Conservation (phyloP, 2,888 invertebrate genomes). For the Rhagonycha lutea region DNA sequence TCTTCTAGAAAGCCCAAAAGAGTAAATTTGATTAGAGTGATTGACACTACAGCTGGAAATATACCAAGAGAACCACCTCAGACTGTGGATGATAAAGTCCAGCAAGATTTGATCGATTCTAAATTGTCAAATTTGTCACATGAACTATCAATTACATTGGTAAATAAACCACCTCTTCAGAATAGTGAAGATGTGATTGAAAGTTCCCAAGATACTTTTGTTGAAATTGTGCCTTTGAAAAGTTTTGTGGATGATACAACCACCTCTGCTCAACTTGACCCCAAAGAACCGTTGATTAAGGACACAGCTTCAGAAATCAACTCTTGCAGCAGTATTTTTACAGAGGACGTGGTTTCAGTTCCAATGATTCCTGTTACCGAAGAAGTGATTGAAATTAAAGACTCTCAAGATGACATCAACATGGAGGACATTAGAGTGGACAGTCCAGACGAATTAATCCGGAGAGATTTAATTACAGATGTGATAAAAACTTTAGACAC, state of each 20-base stretch:
- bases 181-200: constrained; percentile 28
- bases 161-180: neutral
- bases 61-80: neutral
- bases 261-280: neutral
- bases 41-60: neutral
- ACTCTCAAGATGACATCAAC: constrained; percentile 15
- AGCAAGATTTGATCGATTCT: neutral
- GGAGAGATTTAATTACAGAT: constrained; percentile 30
- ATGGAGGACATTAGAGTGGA: constrained; percentile 12
- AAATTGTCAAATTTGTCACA: neutral
- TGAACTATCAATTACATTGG: neutral
- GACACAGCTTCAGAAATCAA: neutral
- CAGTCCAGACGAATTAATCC: constrained; percentile 20
- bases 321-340: neutral
- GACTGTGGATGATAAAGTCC: neutral
- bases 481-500: constrained; percentile 38
- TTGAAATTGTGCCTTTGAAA: neutral
- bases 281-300: neutral
- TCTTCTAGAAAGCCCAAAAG: neutral
- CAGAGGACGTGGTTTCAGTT: neutral
- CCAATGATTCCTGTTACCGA: neutral
- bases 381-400: neutral
- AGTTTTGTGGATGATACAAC: neutral
- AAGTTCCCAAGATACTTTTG: constrained; percentile 23
- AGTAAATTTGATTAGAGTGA: neutral